Percentiles rank a stretch among this genome's conserved stretches.
Conservation (phyloP, 2,797 vertebrate genomes). For the Esox masquinongy region DNA sequence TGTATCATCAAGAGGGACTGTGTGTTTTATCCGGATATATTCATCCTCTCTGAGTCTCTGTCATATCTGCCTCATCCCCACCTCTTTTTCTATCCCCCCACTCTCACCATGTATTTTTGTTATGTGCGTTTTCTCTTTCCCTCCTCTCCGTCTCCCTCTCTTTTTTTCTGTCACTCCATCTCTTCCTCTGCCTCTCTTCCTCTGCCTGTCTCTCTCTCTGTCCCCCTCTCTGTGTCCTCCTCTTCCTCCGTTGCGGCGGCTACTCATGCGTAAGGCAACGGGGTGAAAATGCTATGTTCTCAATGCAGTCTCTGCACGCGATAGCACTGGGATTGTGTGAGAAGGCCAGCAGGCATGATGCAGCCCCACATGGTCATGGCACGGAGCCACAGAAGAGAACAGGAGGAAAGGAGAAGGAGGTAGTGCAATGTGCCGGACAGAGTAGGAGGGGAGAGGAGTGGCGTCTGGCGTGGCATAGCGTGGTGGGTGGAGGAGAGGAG, state of each 20-base stretch:
- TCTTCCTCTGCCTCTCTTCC: not conserved
- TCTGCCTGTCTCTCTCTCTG: not conserved
- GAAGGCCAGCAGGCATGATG: conserved; percentile 58
- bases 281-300: conserved; percentile 67
- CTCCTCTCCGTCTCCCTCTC: conserved; percentile 7
- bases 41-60: no score
- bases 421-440: not conserved
- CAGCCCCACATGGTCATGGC: conserved; percentile 52
- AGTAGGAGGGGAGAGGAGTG: not conserved
- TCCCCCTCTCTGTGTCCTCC: conserved; percentile 41
- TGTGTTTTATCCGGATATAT: no score
- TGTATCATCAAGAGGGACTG: no score
- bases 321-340: conserved; percentile 63
- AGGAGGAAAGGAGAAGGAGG: not conserved
- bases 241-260: conserved; percentile 29
- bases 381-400: conserved; percentile 45
- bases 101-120: no score
- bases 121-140: not conserved
- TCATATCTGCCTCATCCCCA: no score
- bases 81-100: no score
- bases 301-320: conserved; percentile 69
- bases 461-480: not conserved
- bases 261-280: conserved; percentile 71
- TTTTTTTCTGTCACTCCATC: not conserved
- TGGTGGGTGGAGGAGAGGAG: not conserved